These are phyloP conservation scores for Clepsis dumicolana DNA, from an alignment of 2,888 invertebrate genomes.

Conservation along the genomic window DNA sequence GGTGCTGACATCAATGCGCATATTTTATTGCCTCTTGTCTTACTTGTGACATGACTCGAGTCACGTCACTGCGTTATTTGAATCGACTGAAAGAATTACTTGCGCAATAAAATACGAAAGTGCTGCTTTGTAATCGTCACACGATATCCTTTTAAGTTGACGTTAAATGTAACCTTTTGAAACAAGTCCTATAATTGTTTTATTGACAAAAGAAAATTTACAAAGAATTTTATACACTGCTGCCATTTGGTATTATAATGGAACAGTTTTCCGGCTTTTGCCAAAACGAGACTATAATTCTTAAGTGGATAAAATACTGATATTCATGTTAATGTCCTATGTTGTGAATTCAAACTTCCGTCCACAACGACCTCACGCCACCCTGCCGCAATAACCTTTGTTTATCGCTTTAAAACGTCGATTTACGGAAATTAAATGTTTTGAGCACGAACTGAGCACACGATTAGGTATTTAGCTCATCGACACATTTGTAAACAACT, in stretches of 20 bases:
- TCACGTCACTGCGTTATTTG: conserved; percentile 42
- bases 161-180: neutral
- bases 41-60: conserved; percentile 27
- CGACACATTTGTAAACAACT: neutral
- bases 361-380: conserved; percentile 52
- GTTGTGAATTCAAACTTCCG: conserved; percentile 59
- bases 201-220: conserved; percentile 21
- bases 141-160: conserved; percentile 38
- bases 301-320: conserved; percentile 43
- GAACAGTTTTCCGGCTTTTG: conserved; percentile 28
- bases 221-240: conserved; percentile 13
- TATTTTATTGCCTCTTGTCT: conserved; percentile 34
- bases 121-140: conserved; percentile 30
- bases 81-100: conserved; percentile 41
- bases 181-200: neutral
- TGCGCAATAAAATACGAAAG: conserved; percentile 44
- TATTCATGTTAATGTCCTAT: conserved; percentile 53
- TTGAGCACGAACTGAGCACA: conserved; percentile 42
- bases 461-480: conserved; percentile 23
- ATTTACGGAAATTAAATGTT: conserved; percentile 54
- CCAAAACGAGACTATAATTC: conserved; percentile 29
- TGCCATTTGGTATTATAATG: conserved; percentile 20
- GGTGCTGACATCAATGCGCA: conserved; percentile 38
- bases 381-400: conserved; percentile 51
- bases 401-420: conserved; percentile 51